Percentiles rank a stretch among this genome's conserved stretches.
Evolutionary conservation across 2,888 invertebrate genomes (phyloP).

Genomic region (Drosophila silvestris): DNA sequence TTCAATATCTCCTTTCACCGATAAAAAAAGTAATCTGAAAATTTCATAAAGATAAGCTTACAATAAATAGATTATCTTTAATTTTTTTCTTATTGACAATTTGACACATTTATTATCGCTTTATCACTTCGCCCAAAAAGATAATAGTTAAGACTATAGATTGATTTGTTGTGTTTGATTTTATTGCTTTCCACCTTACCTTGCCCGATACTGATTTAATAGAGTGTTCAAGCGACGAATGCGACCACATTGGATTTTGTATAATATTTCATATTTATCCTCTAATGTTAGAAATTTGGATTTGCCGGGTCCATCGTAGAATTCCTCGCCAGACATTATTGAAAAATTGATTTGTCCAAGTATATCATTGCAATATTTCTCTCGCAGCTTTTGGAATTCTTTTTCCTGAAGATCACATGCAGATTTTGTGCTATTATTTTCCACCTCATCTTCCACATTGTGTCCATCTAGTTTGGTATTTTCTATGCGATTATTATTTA

Average conservation of each 20-base stretch:
- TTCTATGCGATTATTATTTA: background rate
- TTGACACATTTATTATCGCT: background rate
- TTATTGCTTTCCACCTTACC: background rate
- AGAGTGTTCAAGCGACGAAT: background rate
- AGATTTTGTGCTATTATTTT: background rate
- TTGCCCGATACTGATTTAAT: slow-evolving; percentile 9
- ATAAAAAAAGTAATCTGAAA: background rate
- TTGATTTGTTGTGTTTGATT: background rate
- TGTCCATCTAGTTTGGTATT: background rate
- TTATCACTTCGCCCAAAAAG: background rate
- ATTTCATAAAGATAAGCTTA: background rate
- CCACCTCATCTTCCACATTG: background rate
- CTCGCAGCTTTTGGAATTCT: background rate
- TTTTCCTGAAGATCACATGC: background rate
- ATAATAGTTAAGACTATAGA: background rate
- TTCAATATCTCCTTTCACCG: background rate
- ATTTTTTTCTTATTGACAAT: background rate
- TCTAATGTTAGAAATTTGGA: slow-evolving; percentile 9
- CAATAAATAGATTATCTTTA: background rate
- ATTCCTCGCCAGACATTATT: slow-evolving; percentile 11
- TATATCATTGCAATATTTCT: background rate
- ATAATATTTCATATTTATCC: slow-evolving; percentile 23
- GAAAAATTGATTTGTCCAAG: background rate
- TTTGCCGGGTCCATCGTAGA: slow-evolving; percentile 31
- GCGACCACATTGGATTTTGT: slow-evolving; percentile 10